Base-by-base conservation (phyloP, 2,888 invertebrate species). In the Rhodophaea formosa region DNA sequence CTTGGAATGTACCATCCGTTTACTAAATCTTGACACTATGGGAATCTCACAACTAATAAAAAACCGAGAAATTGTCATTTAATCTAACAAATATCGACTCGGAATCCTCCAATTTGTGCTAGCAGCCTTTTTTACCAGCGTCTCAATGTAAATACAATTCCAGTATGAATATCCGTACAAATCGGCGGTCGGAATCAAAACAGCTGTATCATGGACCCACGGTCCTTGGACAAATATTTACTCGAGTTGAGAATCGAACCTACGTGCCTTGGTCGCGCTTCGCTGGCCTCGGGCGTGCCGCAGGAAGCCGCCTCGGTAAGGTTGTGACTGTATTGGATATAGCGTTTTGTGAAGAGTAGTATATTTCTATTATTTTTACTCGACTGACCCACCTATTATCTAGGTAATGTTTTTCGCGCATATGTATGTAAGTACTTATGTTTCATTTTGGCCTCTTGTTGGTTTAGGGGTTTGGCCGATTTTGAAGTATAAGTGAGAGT, bases 151-250 rank as follows among this genome's bases (percentile, higher is more conserved):
- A 53, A 53, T 43, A 43, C 42, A 53, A 53, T 53, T 10, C 17
- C 43, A 53, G 23, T 53, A 53, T 53, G 42, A 53, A 43, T 43
- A 53, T 53, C 53, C 51, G 51, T 51, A 51, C 7, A 35, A 51
- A 51, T 35, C 51, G 51, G 35, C 15, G 49, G 30, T 46, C 10
- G 32, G 8, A 30, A 49, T 29, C 29, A 39, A 49, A 49, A 56
- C 49, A 49, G 56, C 49, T 49, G 56, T 42, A 49, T 56, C 56
- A 56, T 39, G 56, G 35, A 35, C 53, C 56, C 56, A 56, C 56
- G 56, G 42, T 49, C 56, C 42, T 56, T 66, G 70, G 76, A 74
- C 79, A 77, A 85, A 86, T 82, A 83, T 87, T 87, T 75, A 80
- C 78, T 78, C 71, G 74, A 64, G 79, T 80, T 81, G 77, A 63